Percentiles rank a stretch among this genome's conserved stretches.
Conservation (phyloP, 2,888 invertebrate species). For the Icerya purchasi region DNA sequence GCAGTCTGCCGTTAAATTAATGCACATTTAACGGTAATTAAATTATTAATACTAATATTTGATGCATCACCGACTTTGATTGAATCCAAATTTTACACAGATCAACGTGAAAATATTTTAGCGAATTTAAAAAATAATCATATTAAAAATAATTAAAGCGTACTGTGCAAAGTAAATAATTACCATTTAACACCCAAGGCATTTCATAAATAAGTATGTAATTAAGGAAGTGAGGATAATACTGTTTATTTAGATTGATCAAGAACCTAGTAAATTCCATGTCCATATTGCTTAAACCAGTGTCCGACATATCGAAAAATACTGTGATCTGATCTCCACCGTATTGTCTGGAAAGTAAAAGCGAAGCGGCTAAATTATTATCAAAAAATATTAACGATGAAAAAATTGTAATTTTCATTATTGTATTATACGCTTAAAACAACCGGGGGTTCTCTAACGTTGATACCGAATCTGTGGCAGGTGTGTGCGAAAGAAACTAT, state of each 20-base stretch:
- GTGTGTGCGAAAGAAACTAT: too few relatives aligned
- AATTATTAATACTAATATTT: too few relatives aligned
- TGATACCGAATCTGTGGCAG: not conserved
- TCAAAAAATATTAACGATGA: not conserved
- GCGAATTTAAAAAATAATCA: too few relatives aligned
- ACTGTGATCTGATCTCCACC: conserved; percentile 56
- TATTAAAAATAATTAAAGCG: too few relatives aligned
- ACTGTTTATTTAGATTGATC: conserved; percentile 63
- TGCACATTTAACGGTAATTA: too few relatives aligned
- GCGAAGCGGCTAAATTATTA: not conserved
- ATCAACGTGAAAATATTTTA: too few relatives aligned
- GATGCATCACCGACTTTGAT: too few relatives aligned
- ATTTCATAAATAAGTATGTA: conserved; percentile 80
- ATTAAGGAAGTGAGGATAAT: conserved; percentile 70
- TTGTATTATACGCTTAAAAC: not conserved
- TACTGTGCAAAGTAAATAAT: not conserved
- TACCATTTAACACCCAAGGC: conserved; percentile 78
- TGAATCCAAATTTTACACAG: too few relatives aligned
- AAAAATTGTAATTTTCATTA: not conserved
- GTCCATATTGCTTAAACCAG: conserved; percentile 71
- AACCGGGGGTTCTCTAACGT: not conserved
- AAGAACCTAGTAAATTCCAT: conserved; percentile 76
- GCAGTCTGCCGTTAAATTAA: too few relatives aligned
- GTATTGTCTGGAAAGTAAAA: conserved; percentile 34
- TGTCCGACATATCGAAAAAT: conserved; percentile 76